Percentiles rank a stretch among this genome's conserved stretches.
phyloP scores from a whole-genome alignment of 2,797 vertebrate genomes.

The Stomatorhinus walkeri region DNA sequence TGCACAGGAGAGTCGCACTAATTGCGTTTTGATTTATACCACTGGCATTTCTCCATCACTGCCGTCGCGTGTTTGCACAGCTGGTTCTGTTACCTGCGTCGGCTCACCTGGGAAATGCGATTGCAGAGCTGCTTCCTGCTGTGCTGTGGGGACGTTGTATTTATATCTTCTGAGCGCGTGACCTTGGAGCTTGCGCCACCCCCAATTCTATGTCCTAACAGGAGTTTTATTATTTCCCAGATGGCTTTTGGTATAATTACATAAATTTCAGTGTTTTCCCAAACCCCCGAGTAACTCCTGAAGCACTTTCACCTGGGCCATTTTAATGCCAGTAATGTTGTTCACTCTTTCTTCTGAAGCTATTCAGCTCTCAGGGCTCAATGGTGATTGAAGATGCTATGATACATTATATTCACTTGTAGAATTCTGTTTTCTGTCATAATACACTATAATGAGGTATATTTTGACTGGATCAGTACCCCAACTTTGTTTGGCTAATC shows the following conservation, averaged over 20 bases:
- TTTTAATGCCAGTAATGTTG: neutral
- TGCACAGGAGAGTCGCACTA: neutral
- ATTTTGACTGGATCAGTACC: neutral
- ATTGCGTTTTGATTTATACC: neutral
- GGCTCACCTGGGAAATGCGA: slow-evolving; percentile 11
- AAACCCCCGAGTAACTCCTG: neutral
- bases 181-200: neutral
- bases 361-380: neutral
- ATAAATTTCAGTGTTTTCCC: neutral
- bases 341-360: neutral
- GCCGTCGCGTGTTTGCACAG: slow-evolving; percentile 13
- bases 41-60: slow-evolving; percentile 13
- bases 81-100: neutral
- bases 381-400: neutral
- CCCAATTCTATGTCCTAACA: neutral
- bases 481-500: neutral
- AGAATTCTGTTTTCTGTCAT: neutral
- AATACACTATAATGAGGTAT: neutral
- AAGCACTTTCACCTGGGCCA: neutral
- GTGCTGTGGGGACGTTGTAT: neutral
- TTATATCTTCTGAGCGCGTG: slow-evolving; percentile 3
- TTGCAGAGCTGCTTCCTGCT: neutral
- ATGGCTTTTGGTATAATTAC: slow-evolving; percentile 13
- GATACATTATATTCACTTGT: neutral
- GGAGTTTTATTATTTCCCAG: slow-evolving; percentile 15